Evolutionary conservation across 2,113 vertebrate genomes (phyloP), one percentile per base, ranked within the genome.

Genomic region (Eubucco bourcierii): DNA sequence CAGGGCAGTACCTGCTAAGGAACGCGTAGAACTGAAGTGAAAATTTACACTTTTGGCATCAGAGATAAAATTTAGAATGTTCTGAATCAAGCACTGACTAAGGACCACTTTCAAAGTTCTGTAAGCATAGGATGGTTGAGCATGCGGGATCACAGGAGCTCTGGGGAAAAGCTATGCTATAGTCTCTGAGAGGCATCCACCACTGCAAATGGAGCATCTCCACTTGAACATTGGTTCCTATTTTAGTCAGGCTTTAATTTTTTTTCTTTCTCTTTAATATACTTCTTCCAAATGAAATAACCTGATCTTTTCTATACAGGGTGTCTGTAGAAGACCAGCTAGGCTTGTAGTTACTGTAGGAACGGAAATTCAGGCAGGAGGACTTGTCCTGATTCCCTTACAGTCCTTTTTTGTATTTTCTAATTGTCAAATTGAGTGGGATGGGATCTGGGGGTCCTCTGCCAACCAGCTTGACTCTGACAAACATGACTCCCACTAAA

Each of bases 31-130:
- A 10, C 41, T 84, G 59, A 50, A 66, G 12, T 56, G 31, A 31
- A 82, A 3, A 41, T 65, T 77, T 4, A 27, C 4, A 76, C 70
- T 46, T 55, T 28, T 39, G 24, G 16, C 24, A 28, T 3, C 28
- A 19, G 16, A 68, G 37, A 65, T 68, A 25, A 44, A 65, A 79
- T 33, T 4, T 21, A 29, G 15, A 47, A 7, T 0, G 0, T 68
- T 84, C 12, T 68, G 55, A 41, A 29, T 59, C 33, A 59, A 56
- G 3, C 0, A 0, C 29, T 81, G 39, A 6, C 29, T 7, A 27
- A 47, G 58, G 11, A 63, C 7, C 14, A 6, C 18, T 44, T 46
- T 8, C 16, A 41, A 4, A 25, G 3, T 28, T 47, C 20, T 55
- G 23, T 60, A 34, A 21, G 12, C 58, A 5, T 50, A 10, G 15